These are phyloP conservation scores for Harpalus rufipes DNA, from an alignment of 2,888 invertebrate genomes.

Conservation along the genomic window DNA sequence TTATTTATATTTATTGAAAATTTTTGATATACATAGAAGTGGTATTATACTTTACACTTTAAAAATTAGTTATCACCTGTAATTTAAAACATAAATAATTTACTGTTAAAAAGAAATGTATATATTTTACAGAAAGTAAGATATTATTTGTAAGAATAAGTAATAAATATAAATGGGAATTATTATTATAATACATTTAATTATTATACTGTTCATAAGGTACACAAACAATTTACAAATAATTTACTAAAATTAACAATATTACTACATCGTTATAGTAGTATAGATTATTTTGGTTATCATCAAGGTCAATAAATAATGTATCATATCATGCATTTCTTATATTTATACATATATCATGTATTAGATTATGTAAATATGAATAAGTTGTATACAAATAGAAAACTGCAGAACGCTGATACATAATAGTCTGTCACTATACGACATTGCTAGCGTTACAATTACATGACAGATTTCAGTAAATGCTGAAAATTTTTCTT, in stretches of 20 bases:
- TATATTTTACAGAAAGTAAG: not conserved
- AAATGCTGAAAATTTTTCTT: conserved; percentile 34
- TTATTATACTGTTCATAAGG: conserved; percentile 71
- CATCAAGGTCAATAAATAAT: conserved; percentile 64
- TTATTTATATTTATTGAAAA: not conserved
- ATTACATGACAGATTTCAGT: conserved; percentile 56
- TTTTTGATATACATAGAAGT: not conserved
- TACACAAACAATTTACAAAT: conserved; percentile 76
- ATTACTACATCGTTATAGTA: conserved; percentile 63
- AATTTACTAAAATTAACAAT: conserved; percentile 70
- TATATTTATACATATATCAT: conserved; percentile 58
- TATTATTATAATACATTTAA: conserved; percentile 66
- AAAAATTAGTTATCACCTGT: not conserved
- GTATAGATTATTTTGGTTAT: conserved; percentile 65
- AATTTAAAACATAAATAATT: conserved; percentile 1
- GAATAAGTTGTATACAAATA: conserved; percentile 64
- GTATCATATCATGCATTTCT: conserved; percentile 64
- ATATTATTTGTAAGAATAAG: not conserved
- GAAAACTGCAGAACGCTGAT: conserved; percentile 57
- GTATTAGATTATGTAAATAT: conserved; percentile 56
- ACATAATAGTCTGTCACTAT: conserved; percentile 40
- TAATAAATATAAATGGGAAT: conserved; percentile 9
- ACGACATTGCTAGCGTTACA: conserved; percentile 50
- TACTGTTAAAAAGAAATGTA: not conserved
- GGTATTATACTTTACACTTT: not conserved